Evolutionary conservation across 2,113 vertebrate genomes (phyloP), one percentile per base, ranked within the genome.

Genomic region (Indri indri): DNA sequence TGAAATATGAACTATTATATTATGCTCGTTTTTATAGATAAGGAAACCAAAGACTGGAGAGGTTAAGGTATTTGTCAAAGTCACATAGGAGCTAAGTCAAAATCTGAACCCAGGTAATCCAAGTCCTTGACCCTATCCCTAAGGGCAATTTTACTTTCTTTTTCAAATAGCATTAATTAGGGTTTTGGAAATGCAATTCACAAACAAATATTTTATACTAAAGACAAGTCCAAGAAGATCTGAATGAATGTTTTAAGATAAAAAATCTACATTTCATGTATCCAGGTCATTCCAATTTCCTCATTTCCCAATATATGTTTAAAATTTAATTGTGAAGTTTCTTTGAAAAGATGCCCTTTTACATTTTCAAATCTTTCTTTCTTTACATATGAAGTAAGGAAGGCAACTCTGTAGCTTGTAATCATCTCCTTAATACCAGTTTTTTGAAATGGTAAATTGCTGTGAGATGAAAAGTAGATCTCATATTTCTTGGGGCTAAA

Each of bases 401-500:
- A 95, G 65, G 77, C 77, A 93, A 74, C 66, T 59, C 82, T 80
- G 27, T n/a, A 32, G 20, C 81, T 59, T 94, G 76, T 93, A 96
- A 96, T 83, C 61, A 95, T 45, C 17, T 80, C 18, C 57, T 96
- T 86, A 92, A 92, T 32, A 93, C 18, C 54, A 68, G 54, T 68
- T 92, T 88, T 88, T 94, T 97, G 85, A 97, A 97, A 96, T 89
- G 95, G 45, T 91, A 97, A 96, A 92, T 76, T 95, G 54, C 71
- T 94, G 9, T 74, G 74, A 96, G 68, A 96, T 93, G 66, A 97
- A 95, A 97, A 96, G 92, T 96, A 94, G 37, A 86, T 71, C 54
- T 96, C 37, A 37, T 71, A 89, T 93, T 97, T 96, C 95, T 94
- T 86, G 86, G 86, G 79, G 84, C 73, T 94, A 88, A 90, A 97